Evolutionary conservation across 2,888 invertebrate genomes (phyloP).

Genomic region (Watsonalla binaria): DNA sequence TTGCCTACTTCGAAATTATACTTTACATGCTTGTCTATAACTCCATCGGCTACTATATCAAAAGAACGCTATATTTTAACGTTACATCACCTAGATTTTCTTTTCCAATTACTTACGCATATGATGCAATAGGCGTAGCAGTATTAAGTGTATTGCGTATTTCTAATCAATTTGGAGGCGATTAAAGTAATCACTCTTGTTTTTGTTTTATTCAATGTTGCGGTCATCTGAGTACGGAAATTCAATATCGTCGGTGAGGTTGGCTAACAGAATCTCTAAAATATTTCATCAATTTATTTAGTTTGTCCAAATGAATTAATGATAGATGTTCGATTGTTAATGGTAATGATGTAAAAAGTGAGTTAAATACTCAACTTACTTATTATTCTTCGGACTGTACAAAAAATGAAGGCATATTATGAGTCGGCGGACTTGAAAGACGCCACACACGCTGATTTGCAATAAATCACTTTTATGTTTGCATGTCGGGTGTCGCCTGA

Average conservation of each 20-base stretch:
- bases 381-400: not conserved
- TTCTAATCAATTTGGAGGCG: not conserved
- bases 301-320: too few relatives aligned
- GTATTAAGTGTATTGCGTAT: not conserved
- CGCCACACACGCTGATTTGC: conserved; percentile 58
- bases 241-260: too few relatives aligned
- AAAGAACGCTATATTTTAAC: conserved; percentile 17
- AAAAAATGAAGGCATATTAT: conserved; percentile 37
- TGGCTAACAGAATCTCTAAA: too few relatives aligned
- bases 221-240: not conserved
- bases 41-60: conserved; percentile 6
- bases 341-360: too few relatives aligned
- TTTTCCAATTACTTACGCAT: conserved; percentile 13
- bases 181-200: not conserved
- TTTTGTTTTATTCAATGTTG: not conserved
- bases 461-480: conserved; percentile 69
- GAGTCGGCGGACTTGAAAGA: conserved; percentile 34
- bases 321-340: too few relatives aligned
- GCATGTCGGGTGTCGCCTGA: conserved; percentile 63
- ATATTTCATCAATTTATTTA: too few relatives aligned
- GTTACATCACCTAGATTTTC: conserved; percentile 17
- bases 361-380: too few relatives aligned
- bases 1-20: not conserved
- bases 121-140: conserved; percentile 4
- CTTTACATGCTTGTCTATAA: too few relatives aligned